Conservation (phyloP, 2,888 invertebrate genomes). For the Aphrophora alni region DNA sequence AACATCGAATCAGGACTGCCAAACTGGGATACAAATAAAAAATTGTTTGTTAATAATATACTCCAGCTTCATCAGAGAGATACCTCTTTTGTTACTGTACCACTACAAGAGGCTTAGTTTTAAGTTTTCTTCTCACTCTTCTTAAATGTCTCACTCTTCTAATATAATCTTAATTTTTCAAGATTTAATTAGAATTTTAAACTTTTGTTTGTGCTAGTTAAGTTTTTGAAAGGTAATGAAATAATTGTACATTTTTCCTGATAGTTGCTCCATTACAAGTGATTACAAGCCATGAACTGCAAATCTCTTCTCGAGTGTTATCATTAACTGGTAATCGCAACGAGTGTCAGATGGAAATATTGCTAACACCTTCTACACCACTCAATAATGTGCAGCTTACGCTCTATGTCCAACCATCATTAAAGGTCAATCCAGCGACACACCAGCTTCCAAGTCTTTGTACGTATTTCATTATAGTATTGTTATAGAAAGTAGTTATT, state of each 20-base stretch:
- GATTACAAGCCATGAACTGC: constrained; percentile 24
- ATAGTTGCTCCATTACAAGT: constrained; percentile 23
- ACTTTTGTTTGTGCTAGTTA: no score
- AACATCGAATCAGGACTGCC: no score
- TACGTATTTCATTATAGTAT: constrained; percentile 44
- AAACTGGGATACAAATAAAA: no score
- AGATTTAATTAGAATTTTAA: no score
- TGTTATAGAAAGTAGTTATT: constrained; percentile 52
- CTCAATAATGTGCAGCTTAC: constrained; percentile 38
- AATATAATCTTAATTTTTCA: no score
- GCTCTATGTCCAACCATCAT: constrained; percentile 38
- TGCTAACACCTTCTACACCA: constrained; percentile 15
- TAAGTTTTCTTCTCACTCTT: no score
- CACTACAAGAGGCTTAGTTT: no score
- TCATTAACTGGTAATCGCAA: background rate
- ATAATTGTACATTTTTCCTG: background rate
- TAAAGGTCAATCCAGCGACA: constrained; percentile 52
- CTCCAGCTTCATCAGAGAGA: no score
- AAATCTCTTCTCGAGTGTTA: constrained; percentile 13
- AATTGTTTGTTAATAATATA: no score
- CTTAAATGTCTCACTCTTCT: no score
- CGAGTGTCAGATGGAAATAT: constrained; percentile 23
- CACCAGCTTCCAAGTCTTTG: constrained; percentile 55
- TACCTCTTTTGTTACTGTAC: no score
- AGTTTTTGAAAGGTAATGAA: no score